phyloP scores from a whole-genome alignment of 2,113 vertebrate genomes.

The Oxygymnocypris stewartii region DNA sequence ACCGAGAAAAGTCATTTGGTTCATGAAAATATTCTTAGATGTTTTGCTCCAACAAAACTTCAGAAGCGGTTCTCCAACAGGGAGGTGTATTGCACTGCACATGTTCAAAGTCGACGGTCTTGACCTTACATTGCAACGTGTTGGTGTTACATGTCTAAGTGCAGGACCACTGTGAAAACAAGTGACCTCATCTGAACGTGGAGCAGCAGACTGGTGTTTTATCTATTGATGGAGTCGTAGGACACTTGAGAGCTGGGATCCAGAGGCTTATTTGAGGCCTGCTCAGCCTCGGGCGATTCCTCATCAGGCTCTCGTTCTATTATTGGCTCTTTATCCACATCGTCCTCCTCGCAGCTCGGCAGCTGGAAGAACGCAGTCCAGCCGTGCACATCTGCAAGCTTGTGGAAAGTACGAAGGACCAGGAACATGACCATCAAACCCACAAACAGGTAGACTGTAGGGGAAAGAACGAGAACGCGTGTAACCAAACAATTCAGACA shows the following conservation, averaged over 20 bases:
- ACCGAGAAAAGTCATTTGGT: neutral
- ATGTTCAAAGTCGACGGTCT: neutral
- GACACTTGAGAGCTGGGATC: conserved; percentile 63
- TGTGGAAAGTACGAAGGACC: conserved; percentile 82
- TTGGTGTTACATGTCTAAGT: neutral
- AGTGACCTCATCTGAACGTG: neutral
- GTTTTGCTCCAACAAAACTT: neutral
- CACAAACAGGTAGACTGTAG: conserved; percentile 81
- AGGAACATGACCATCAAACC: conserved; percentile 86
- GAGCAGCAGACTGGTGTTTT: neutral
- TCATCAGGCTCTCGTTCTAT: conserved; percentile 34
- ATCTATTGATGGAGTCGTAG: conserved; percentile 79
- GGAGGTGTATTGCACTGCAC: neutral
- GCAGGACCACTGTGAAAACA: neutral
- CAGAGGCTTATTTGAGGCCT: conserved; percentile 56
- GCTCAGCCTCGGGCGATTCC: neutral
- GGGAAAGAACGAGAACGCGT: neutral
- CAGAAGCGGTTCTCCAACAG: neutral
- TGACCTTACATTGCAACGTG: neutral
- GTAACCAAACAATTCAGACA: neutral
- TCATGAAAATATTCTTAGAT: neutral
- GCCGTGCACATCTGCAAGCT: conserved; percentile 80
- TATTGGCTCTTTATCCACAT: conserved; percentile 70
- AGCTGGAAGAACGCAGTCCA: conserved; percentile 81
- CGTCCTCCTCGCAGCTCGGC: conserved; percentile 66